Percentiles rank a stretch among this genome's conserved stretches.
Evolutionary conservation across 2,888 invertebrate species (phyloP).

Genomic region (Microctonus brassicae): DNA sequence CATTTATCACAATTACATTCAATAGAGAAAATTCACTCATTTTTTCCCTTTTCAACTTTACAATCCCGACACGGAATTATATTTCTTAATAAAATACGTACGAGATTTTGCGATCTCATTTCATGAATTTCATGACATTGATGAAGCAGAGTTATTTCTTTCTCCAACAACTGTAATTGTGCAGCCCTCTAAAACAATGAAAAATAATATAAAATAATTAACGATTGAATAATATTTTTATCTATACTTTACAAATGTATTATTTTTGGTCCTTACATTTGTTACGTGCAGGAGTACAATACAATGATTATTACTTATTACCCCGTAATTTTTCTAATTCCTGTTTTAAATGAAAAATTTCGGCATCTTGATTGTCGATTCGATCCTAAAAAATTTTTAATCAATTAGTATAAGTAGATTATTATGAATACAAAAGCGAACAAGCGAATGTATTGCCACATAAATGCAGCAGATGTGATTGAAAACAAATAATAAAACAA

Average conservation of each 20-base stretch:
- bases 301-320: slow-evolving; percentile 73
- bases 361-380: slow-evolving; percentile 79
- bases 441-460: background rate
- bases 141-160: slow-evolving; percentile 64
- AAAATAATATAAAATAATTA: slow-evolving; percentile 38
- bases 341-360: slow-evolving; percentile 68
- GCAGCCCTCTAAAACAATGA: slow-evolving; percentile 60
- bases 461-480: background rate
- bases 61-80: slow-evolving; percentile 64
- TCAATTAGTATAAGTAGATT: background rate
- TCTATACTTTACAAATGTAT: background rate
- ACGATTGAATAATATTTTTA: background rate
- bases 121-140: slow-evolving; percentile 67
- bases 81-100: slow-evolving; percentile 63
- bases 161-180: slow-evolving; percentile 63
- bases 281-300: slow-evolving; percentile 65
- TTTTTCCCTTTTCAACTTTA: slow-evolving; percentile 58
- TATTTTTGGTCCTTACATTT: too few species aligned
- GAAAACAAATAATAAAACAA: slow-evolving; percentile 16
- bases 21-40: slow-evolving; percentile 36
- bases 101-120: slow-evolving; percentile 63
- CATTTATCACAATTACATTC: slow-evolving; percentile 12
- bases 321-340: slow-evolving; percentile 74
- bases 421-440: background rate
- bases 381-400: slow-evolving; percentile 67